Percentiles rank a stretch among this genome's conserved stretches.
phyloP scores from a whole-genome alignment of 2,113 vertebrate species.

The Pagrus major region DNA sequence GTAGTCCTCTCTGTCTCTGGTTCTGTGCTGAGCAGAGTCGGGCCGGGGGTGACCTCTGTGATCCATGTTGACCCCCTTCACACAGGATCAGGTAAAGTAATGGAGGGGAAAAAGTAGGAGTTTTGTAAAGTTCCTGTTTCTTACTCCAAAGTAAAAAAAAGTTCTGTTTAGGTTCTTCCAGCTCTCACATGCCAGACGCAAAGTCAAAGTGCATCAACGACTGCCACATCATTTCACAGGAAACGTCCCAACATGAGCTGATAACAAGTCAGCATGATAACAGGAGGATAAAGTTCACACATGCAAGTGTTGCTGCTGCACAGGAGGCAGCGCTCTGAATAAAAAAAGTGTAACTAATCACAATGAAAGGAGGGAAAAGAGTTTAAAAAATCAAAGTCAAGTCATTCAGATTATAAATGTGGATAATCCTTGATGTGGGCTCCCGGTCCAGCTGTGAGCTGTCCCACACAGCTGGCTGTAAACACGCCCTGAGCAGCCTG shows the following conservation, averaged over 20 bases:
- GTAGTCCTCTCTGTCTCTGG: slow-evolving; percentile 63
- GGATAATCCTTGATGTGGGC: slow-evolving; percentile 2
- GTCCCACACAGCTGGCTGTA: slow-evolving; percentile 14
- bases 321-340: neutral
- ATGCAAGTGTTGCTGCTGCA: neutral
- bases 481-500: slow-evolving; percentile 57
- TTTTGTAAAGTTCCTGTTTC: neutral
- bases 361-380: no score
- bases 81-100: neutral
- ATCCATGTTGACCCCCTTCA: slow-evolving; percentile 69
- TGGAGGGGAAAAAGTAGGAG: neutral
- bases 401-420: neutral
- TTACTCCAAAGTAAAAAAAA: neutral
- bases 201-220: slow-evolving; percentile 72
- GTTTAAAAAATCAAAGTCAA: neutral
- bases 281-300: slow-evolving; percentile 65
- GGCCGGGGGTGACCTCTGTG: slow-evolving; percentile 62
- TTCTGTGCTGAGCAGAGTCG: slow-evolving; percentile 31
- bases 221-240: slow-evolving; percentile 78
- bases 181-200: slow-evolving; percentile 28
- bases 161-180: slow-evolving; percentile 34
- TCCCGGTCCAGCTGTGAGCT: neutral
- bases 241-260: slow-evolving; percentile 45
- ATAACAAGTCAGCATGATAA: slow-evolving; percentile 65
- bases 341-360: neutral